These are phyloP conservation scores for Serinus canaria DNA, from an alignment of 2,113 vertebrate genomes.

Conservation along the genomic window DNA sequence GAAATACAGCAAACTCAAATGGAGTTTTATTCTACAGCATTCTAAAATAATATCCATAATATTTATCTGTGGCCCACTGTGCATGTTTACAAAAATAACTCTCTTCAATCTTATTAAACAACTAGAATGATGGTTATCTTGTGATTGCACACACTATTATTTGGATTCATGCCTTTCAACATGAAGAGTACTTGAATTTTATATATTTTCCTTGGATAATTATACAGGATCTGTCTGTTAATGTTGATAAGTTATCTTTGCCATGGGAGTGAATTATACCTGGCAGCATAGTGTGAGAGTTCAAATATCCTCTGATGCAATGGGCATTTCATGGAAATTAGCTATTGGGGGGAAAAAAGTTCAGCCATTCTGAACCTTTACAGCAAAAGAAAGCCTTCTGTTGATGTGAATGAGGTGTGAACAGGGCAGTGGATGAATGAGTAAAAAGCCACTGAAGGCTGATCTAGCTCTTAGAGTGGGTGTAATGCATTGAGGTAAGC, in stretches of 20 bases:
- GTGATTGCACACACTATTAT: conserved; percentile 3
- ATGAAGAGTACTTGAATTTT: not conserved
- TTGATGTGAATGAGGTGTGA: not conserved
- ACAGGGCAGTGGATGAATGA: not conserved
- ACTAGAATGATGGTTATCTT: not conserved
- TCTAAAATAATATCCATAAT: not conserved
- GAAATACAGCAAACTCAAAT: conserved; percentile 2
- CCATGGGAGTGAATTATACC: not conserved
- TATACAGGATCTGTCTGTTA: not conserved
- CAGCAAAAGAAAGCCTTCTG: not conserved
- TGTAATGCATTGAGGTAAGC: not conserved
- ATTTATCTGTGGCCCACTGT: conserved; percentile 16
- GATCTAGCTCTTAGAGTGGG: not conserved
- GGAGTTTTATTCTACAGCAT: conserved; percentile 3
- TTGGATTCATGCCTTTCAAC: not conserved
- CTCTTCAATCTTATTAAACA: conserved; percentile 4
- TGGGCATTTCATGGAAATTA: conserved; percentile 1
- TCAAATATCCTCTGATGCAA: not conserved
- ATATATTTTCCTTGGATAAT: not conserved
- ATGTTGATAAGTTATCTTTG: not conserved
- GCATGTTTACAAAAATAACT: not conserved
- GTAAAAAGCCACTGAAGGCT: not conserved
- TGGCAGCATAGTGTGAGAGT: not conserved
- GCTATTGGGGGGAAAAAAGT: not conserved
- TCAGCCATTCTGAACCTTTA: not conserved